These are phyloP conservation scores for Megalops atlanticus DNA, from an alignment of 2,113 vertebrate genomes.

Conservation along the genomic window DNA sequence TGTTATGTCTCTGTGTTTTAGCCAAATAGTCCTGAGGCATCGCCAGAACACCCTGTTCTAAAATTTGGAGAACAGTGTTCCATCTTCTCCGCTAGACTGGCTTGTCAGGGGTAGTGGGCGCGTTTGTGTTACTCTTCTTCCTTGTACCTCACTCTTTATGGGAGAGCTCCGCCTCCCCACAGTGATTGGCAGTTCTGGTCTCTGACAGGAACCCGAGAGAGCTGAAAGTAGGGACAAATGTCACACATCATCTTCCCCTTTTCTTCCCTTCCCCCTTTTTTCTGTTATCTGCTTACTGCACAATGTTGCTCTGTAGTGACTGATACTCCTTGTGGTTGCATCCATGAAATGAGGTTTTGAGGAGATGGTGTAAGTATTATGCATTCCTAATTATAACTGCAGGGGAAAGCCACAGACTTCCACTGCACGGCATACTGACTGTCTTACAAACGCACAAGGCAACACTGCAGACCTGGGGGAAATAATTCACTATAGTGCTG, in stretches of 20 bases:
- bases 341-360: slow-evolving; percentile 26
- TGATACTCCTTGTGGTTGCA: slow-evolving; percentile 40
- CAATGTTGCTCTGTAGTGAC: slow-evolving; percentile 40
- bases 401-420: not conserved
- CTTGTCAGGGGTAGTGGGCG: not conserved
- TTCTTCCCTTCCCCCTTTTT: not conserved
- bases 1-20: too few relatives aligned
- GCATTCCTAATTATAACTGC: slow-evolving; percentile 42
- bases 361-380: slow-evolving; percentile 45
- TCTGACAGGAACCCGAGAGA: not conserved
- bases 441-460: not conserved
- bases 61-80: too few relatives aligned
- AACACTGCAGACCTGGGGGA: not conserved
- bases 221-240: not conserved
- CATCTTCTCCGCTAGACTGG: too few relatives aligned
- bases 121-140: not conserved
- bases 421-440: not conserved
- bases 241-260: not conserved
- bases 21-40: too few relatives aligned
- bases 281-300: slow-evolving; percentile 25
- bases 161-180: too few relatives aligned
- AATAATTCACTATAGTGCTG: not conserved
- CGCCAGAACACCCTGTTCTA: too few relatives aligned
- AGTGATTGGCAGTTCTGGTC: not conserved
- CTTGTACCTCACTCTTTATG: not conserved